Conservation (phyloP, 2,113 vertebrate species). For the Picathartes gymnocephalus region DNA sequence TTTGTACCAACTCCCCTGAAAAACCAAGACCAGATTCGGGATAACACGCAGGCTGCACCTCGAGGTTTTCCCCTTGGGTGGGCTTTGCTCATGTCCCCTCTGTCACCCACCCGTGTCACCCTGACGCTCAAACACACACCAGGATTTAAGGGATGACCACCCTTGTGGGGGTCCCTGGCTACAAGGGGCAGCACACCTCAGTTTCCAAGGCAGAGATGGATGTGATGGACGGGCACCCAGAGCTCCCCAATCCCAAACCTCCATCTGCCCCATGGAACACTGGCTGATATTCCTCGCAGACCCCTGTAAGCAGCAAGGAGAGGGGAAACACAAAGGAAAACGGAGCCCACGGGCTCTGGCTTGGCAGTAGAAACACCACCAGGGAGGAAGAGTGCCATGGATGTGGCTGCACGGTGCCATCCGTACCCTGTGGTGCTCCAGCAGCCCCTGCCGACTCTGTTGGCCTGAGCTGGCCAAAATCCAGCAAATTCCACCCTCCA, state of each 20-base stretch:
- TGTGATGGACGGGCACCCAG: neutral
- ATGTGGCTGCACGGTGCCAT: neutral
- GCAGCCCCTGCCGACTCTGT: neutral
- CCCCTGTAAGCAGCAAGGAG: neutral
- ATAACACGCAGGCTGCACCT: rapidly evolving
- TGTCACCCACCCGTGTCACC: neutral
- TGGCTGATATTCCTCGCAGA: neutral
- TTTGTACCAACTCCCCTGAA: neutral
- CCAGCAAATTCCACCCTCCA: neutral
- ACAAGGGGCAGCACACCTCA: neutral
- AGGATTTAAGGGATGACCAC: neutral
- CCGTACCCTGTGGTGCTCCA: neutral
- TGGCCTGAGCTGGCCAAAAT: neutral
- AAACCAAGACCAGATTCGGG: neutral
- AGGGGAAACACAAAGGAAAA: neutral
- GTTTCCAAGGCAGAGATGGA: neutral
- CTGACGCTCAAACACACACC: rapidly evolving
- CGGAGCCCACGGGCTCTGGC: neutral
- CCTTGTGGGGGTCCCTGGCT: neutral
- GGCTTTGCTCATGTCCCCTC: neutral
- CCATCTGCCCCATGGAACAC: rapidly evolving
- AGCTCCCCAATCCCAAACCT: neutral
- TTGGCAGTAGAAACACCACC: neutral
- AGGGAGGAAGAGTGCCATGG: neutral
- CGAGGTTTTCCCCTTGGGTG: neutral